Base-by-base conservation (phyloP, 2,888 invertebrate species). In the Chrysina gloriosa region DNA sequence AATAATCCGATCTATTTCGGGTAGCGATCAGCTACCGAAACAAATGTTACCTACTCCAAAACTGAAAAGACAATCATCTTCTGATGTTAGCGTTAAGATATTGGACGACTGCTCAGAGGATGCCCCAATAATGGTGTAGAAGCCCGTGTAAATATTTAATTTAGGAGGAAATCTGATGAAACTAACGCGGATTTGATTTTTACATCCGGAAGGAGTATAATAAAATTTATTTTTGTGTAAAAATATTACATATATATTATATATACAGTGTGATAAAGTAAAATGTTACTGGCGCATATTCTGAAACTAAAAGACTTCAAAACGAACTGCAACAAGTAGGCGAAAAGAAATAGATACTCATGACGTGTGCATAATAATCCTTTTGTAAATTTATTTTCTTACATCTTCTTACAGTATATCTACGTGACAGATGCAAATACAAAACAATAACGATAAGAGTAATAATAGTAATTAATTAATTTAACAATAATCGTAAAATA, bases 121-220 rank as follows among this genome's bases (percentile, higher is more conserved):
- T 77, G 77, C 78, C 45, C 83, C 83, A 6, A 84, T 84, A 66
- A 83, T 84, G 83, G 84, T 84, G 77, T 84, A 79, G 21, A 36
- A 54, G 14, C 25, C 21, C 31, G 65, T 50, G 31, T 65, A 56
- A 11, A 58, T 58, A 58, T 50, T 50, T 50, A 58, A 58, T 39
- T 58, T 42, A 58, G 23, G 23, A 25, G 42, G 6, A 56, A 56
- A 56, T 56, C 39, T 56, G 36, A 56, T 56, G 23, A 21, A 34
- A 56, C n/a, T 34, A 11, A 54, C 7, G 34, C 21, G 36, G 36
- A 56, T 56, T 56, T 23, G 23, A 23, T 36, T 36, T 39, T 56
- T 23, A 56, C 23, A 14, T 39, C 42, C 6, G 16, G 25, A 39
- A 39, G 21, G 50, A 50, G 19, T 39, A 58, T 39, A 21, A 39